phyloP scores from a whole-genome alignment of 2,113 vertebrate species.

The Corapipo altera region DNA sequence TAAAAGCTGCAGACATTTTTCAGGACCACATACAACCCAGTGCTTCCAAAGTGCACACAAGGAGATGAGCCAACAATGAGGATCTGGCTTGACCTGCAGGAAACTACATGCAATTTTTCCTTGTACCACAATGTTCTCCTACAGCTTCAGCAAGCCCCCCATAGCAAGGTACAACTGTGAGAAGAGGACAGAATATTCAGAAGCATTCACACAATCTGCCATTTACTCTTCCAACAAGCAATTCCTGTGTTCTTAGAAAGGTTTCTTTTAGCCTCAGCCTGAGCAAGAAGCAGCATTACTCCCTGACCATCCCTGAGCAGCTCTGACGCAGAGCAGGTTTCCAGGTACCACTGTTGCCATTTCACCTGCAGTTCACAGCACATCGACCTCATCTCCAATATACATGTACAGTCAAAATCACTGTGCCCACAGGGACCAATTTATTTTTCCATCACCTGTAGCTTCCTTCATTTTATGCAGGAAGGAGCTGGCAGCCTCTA shows the following conservation, averaged over 20 bases:
- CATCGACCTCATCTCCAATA: constrained; percentile 46
- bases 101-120: neutral
- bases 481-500: constrained; percentile 49
- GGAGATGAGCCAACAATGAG: neutral
- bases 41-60: neutral
- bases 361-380: constrained; percentile 29
- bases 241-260: constrained; percentile 10
- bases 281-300: neutral
- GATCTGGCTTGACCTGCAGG: neutral
- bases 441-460: constrained; percentile 77
- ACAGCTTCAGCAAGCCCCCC: neutral
- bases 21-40: neutral
- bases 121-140: neutral
- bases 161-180: neutral
- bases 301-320: constrained; percentile 1
- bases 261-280: constrained; percentile 41
- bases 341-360: neutral
- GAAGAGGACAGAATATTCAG: constrained; percentile 15
- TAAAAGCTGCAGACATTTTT: constrained; percentile 22
- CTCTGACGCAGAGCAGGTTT: neutral
- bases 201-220: constrained; percentile 15
- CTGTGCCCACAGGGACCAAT: constrained; percentile 71
- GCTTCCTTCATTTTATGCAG: constrained; percentile 58
- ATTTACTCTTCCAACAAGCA: constrained; percentile 44
- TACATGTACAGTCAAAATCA: constrained; percentile 26